Evolutionary conservation across 2,888 invertebrate genomes (phyloP).

Genomic region (Elegia similella): DNA sequence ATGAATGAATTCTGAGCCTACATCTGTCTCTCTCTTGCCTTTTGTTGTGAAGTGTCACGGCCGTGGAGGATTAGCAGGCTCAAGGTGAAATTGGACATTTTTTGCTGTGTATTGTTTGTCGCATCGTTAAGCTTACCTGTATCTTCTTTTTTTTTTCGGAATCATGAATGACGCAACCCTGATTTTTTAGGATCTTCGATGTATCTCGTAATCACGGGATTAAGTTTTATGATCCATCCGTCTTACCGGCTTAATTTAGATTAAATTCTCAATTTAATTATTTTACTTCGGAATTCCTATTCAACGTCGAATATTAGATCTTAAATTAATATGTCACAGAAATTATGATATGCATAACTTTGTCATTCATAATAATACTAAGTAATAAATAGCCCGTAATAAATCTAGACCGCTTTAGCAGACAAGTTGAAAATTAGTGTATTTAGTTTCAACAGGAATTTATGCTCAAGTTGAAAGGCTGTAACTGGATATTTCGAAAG

Average conservation of each 20-base stretch:
- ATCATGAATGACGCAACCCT: slow-evolving; percentile 6
- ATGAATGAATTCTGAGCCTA: slow-evolving; percentile 57
- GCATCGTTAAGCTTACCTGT: slow-evolving; percentile 44
- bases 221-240: slow-evolving; percentile 1
- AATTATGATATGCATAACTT: neutral
- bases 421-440: slow-evolving; percentile 11
- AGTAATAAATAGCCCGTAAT: neutral
- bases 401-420: neutral
- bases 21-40: slow-evolving; percentile 51
- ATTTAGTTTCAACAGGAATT: slow-evolving; percentile 15
- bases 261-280: neutral
- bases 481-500: slow-evolving; percentile 20
- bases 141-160: slow-evolving; percentile 29
- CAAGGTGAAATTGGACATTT: slow-evolving; percentile 53
- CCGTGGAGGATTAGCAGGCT: slow-evolving; percentile 61
- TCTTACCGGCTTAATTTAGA: neutral
- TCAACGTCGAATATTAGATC: neutral
- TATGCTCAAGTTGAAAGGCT: slow-evolving; percentile 1
- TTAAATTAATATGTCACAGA: neutral
- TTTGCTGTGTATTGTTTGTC: slow-evolving; percentile 35
- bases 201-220: neutral
- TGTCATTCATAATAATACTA: neutral
- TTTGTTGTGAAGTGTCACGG: slow-evolving; percentile 56
- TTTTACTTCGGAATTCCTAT: neutral
- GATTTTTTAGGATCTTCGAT: slow-evolving; percentile 16